Base-by-base conservation (phyloP, 2,888 invertebrate genomes). In the Acrocera orbiculus region DNA sequence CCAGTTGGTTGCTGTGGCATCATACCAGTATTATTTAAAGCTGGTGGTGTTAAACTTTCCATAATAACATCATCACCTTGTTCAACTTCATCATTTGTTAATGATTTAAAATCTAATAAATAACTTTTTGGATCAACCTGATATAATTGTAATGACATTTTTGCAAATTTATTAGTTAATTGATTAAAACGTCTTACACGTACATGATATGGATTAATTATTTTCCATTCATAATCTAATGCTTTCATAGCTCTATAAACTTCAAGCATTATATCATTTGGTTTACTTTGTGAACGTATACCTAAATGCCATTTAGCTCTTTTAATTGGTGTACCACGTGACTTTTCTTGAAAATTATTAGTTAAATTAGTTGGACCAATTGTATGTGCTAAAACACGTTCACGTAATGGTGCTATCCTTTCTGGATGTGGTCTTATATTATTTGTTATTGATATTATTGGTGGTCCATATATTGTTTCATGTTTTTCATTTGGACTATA, bases 211-310 rank as follows among this genome's bases (percentile, higher is more conserved):
- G 92, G 85, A 63, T 95, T 98, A 43, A 98, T 85, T 31, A 95
- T 83, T 63, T 95, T 96, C 98, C 98, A 99, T 61, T 98, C 95
- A 62, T 92, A 96, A 62, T 90, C 85, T 7, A 99, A 68, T 2
- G 87, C 82, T 60, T 95, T 95, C 98, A 99, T 98, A 1, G 98
- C 98, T 43, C 95, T 73, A 61, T 92, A 98, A 1, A 99, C 98
- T 63, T 99, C 98, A 59, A 92, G 80, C 98, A 99, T 99, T 34
- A 99, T 99, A 59, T 99, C 98, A 54, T 90, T 89, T 0, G 98
- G 98, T 56, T 93, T 92, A 56, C 95, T 95, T 58, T 99, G 98
- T 5, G 96, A 98, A 35, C 98, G 69, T 48, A 99, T 99, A 35
- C 93, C 96, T 46, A 98, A 65, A 67, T 98, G 96, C 96, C 96